These are phyloP conservation scores for Oceanodroma tethys DNA, from an alignment of 2,113 vertebrate species.

Conservation along the genomic window DNA sequence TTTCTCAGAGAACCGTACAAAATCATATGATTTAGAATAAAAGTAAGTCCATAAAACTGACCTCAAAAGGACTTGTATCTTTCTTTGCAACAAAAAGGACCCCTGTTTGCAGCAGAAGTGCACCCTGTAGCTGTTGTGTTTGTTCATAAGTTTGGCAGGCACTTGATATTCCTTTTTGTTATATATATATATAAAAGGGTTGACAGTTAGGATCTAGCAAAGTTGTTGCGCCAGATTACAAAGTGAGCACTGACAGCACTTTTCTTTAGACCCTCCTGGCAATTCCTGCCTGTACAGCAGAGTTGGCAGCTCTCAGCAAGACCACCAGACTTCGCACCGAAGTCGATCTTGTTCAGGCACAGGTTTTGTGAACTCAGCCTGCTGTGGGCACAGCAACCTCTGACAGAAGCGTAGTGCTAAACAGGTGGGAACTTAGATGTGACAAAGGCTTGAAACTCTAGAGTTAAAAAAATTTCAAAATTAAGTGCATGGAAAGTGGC, in stretches of 20 bases:
- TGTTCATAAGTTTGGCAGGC: not conserved
- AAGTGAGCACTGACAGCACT: not conserved
- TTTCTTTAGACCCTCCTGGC: not conserved
- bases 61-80: not conserved
- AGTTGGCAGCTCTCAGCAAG: not conserved
- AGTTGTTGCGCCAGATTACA: not conserved
- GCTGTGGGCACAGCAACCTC: not conserved
- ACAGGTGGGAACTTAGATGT: not conserved
- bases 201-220: not conserved
- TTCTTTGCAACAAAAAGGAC: not conserved
- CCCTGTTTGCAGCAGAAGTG: not conserved
- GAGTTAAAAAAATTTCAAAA: not conserved
- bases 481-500: not conserved
- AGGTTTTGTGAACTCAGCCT: not conserved
- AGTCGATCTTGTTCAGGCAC: not conserved
- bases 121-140: not conserved
- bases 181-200: not conserved
- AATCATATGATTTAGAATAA: not conserved
- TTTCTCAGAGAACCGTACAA: not conserved
- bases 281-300: not conserved
- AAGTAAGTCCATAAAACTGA: not conserved
- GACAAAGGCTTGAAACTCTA: not conserved
- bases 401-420: not conserved
- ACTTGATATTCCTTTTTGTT: not conserved
- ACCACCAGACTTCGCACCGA: not conserved